Base-by-base conservation (phyloP, 2,797 vertebrate genomes). In the Agapornis canus region DNA sequence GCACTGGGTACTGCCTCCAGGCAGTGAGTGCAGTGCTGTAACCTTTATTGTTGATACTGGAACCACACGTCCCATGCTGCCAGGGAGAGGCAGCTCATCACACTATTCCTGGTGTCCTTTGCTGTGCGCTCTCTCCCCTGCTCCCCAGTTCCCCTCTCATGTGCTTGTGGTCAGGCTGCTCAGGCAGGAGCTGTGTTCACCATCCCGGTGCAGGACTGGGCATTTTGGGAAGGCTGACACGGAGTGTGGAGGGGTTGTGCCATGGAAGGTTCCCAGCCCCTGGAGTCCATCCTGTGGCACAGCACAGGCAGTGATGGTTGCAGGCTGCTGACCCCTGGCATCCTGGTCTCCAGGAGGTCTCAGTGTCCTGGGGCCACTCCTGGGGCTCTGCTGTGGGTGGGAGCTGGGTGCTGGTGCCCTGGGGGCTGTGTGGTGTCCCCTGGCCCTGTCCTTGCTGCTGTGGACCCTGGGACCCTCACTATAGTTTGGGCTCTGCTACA, bases 391-490 rank as follows among this genome's bases (percentile, higher is more conserved):
- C 42, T 29, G 31, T 12, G 51, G 39, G 39, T 32, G 71, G 79
- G 49, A 61, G 71, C 6, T 0, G 7, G 37, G n/a, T 19, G 37
- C 32, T 25, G 76, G 76, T 2, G 3, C 45, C 2, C 1, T 1
- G 2, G 54, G 54, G 13, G 47, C 40, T 49, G 40, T 49, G 5
- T 1, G 0, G 23, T 0, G 0, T 48, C 27, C 47, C 42, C 26
- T 2, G 8, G 0, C 8, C 20, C 0, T 0, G 0, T 32, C 40
- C 56, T 18, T 0, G 1, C 77, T 11, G 21, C 1, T 1, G 0
- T 5, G 49, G 49, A 10, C 2, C 1, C 37, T 4, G n/a, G 23
- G 45, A 16, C 32, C 60, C 11, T 37, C 23, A 69, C 77, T 4
- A 49, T 0, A 12, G 9, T 16, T 31, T 0, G 4, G 57, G 52